phyloP scores from a whole-genome alignment of 2,888 invertebrate species.

The Heteropelma amictum region DNA sequence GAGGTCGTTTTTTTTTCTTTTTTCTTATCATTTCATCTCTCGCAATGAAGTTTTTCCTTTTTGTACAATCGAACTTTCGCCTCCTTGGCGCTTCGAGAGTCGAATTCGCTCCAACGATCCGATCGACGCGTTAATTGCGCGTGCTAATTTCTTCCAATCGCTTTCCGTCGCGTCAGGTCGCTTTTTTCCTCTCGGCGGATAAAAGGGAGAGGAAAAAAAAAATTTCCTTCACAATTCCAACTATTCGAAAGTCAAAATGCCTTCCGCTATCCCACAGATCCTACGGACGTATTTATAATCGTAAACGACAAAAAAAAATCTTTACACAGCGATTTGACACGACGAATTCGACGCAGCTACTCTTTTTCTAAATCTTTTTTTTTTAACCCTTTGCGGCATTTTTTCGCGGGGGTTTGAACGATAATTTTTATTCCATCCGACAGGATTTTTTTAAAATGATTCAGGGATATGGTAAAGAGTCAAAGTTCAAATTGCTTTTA shows the following conservation, averaged over 20 bases:
- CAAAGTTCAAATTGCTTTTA: too few relatives aligned
- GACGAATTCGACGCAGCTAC: slow-evolving; percentile 53
- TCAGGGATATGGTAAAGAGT: too few relatives aligned
- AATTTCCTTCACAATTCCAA: background rate
- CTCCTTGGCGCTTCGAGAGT: slow-evolving; percentile 47
- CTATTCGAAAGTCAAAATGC: background rate
- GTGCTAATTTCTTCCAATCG: slow-evolving; percentile 26
- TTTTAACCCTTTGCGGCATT: too few relatives aligned
- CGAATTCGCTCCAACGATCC: slow-evolving; percentile 21
- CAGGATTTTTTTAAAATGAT: slow-evolving; percentile 1
- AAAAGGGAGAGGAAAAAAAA: background rate
- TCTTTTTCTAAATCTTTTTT: slow-evolving; percentile 41
- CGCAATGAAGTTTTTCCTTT: too few relatives aligned
- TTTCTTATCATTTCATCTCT: slow-evolving; percentile 12
- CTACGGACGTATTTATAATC: background rate
- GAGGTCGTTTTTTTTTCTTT: slow-evolving; percentile 29
- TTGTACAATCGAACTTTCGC: too few relatives aligned
- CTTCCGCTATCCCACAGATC: background rate
- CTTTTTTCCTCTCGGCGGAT: too few relatives aligned
- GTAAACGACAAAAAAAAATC: background rate
- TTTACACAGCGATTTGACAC: slow-evolving; percentile 42
- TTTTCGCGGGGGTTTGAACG: too few relatives aligned
- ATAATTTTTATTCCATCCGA: too few relatives aligned
- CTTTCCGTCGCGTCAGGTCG: slow-evolving; percentile 52
- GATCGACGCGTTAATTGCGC: background rate